Conservation (phyloP, 2,888 invertebrate genomes). For the Pachydiplax longipennis region DNA sequence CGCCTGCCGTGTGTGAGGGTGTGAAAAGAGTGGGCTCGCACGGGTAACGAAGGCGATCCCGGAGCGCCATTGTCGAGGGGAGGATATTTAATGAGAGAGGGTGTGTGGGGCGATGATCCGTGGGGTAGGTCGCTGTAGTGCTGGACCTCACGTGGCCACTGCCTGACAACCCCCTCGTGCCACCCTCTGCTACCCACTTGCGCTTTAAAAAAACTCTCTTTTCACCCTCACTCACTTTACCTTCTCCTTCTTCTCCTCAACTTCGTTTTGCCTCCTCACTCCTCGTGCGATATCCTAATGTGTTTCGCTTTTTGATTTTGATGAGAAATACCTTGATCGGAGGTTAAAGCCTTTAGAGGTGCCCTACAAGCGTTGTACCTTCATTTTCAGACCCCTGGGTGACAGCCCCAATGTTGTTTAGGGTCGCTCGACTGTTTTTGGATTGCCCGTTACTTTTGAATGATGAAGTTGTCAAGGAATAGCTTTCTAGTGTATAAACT, state of each 20-base stretch:
- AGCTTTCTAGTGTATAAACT: too few relatives aligned
- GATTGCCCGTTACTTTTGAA: too few relatives aligned
- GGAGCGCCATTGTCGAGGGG: neutral
- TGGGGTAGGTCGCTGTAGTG: constrained; percentile 33
- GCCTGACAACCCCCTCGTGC: neutral
- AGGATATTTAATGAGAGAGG: neutral
- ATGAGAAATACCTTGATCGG: too few relatives aligned
- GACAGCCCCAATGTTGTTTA: too few relatives aligned
- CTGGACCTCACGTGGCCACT: neutral
- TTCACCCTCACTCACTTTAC: neutral
- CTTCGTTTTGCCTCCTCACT: neutral
- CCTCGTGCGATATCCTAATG: too few relatives aligned
- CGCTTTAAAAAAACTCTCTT: neutral
- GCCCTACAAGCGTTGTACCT: too few relatives aligned
- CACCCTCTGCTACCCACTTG: neutral
- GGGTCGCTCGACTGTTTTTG: too few relatives aligned
- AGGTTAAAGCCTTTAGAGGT: too few relatives aligned
- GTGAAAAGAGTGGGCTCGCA: neutral
- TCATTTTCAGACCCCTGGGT: too few relatives aligned
- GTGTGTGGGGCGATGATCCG: constrained; percentile 4
- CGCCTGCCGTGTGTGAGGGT: neutral
- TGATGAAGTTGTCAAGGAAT: too few relatives aligned
- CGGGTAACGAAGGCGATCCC: neutral
- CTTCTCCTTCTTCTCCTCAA: neutral
- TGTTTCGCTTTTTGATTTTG: too few relatives aligned